Evolutionary conservation across 1,140 invertebrate genomes (phyloP).

Genomic region (Zaprionus vittiger): DNA sequence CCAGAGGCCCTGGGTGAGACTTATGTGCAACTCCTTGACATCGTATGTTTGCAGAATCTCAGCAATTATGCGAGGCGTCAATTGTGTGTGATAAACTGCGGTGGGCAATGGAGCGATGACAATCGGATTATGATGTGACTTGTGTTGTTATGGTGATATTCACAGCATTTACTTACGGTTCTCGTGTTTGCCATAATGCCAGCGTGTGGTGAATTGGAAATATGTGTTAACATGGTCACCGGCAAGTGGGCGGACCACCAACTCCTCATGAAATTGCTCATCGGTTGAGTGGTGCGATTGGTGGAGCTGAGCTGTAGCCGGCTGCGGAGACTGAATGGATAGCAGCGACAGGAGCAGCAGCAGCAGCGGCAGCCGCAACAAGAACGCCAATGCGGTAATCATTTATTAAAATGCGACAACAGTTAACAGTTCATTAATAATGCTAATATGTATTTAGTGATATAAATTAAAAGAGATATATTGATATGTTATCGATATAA

Average conservation of each 20-base stretch:
- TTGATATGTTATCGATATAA: constrained; percentile 36
- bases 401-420: constrained; percentile 36
- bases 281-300: constrained; percentile 36
- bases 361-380: constrained; percentile 15
- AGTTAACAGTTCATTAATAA: constrained; percentile 35
- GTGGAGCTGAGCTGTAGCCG: constrained; percentile 6
- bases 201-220: constrained; percentile 93
- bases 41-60: constrained; percentile 94
- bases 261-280: constrained; percentile 92
- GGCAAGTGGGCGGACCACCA: constrained; percentile 91
- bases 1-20: constrained; percentile 97
- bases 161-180: constrained; percentile 86
- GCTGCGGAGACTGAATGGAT: background rate
- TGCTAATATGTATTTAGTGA: constrained; percentile 21
- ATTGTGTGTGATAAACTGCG: constrained; percentile 91
- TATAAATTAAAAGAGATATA: constrained; percentile 34
- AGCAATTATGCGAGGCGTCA: constrained; percentile 95
- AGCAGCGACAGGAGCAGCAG: constrained; percentile 30
- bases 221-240: constrained; percentile 92
- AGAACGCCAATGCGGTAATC: constrained; percentile 12
- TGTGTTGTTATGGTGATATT: background rate
- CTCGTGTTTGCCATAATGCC: constrained; percentile 86
- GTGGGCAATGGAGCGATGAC: background rate
- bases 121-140: background rate
- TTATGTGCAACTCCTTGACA: constrained; percentile 95